A percentile compares a stretch with the other conserved stretches of the same genome.
Evolutionary conservation across 30 jellyfish, hydroid and myxozoan genomes (phyloP).

Genomic region (Aurelia aurita): DNA sequence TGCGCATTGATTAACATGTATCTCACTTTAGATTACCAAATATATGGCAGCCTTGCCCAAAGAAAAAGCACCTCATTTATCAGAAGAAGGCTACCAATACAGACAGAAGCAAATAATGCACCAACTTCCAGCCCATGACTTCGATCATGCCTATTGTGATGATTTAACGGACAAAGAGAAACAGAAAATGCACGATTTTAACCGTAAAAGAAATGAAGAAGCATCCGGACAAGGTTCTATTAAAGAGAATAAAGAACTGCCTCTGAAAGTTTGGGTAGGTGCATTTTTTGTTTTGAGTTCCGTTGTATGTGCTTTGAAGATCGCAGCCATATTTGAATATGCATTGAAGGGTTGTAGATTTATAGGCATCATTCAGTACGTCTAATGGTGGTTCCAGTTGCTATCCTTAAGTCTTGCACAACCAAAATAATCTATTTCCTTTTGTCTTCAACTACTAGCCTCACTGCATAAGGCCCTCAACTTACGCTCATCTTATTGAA

Average conservation of each 20-base stretch:
- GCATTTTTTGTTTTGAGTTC: neutral
- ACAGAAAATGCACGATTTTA: slow-evolving; percentile 82
- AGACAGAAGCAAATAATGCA: slow-evolving; percentile 84
- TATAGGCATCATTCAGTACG: too few relatives aligned
- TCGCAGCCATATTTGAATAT: neutral
- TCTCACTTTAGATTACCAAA: slow-evolving; percentile 67
- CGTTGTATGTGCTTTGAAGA: neutral
- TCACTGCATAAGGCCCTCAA: too few relatives aligned
- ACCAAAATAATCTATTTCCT: too few relatives aligned
- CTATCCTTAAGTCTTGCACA: too few relatives aligned
- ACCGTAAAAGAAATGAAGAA: slow-evolving; percentile 83
- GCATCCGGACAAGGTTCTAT: slow-evolving; percentile 98
- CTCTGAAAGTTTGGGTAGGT: slow-evolving; percentile 86
- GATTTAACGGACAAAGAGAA: slow-evolving; percentile 82
- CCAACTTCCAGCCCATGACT: slow-evolving; percentile 96
- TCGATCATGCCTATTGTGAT: slow-evolving; percentile 82
- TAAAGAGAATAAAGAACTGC: slow-evolving; percentile 71
- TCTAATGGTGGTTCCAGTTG: too few relatives aligned
- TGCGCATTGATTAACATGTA: too few relatives aligned
- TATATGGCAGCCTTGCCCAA: slow-evolving; percentile 92
- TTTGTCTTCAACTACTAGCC: too few relatives aligned
- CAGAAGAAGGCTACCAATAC: slow-evolving; percentile 87
- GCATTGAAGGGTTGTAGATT: too few relatives aligned
- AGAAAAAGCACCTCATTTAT: slow-evolving; percentile 90
- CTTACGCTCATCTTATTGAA: too few relatives aligned